Evolutionary conservation across 1,140 invertebrate genomes (phyloP).

Genomic region (Papilio glaucus): DNA sequence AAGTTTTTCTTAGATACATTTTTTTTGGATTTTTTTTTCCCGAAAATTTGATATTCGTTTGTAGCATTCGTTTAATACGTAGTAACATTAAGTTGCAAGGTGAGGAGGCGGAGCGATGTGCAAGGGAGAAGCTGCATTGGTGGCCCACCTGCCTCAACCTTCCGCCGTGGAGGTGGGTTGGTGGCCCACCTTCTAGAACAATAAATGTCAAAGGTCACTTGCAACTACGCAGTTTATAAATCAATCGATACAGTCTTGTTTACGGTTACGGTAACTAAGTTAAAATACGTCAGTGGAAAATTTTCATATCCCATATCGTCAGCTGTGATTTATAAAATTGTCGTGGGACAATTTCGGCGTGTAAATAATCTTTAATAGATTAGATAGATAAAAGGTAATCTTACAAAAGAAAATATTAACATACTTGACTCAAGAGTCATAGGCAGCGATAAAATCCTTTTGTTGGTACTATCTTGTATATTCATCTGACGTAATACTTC

Average conservation of each 20-base stretch:
- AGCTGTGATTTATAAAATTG: background rate
- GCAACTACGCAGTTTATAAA: constrained; percentile 27
- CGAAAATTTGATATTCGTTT: background rate
- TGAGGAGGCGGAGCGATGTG: constrained; percentile 16
- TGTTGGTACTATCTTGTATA: too few relatives aligned
- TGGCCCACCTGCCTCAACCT: constrained; percentile 25
- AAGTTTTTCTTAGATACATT: background rate
- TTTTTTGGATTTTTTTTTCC: background rate
- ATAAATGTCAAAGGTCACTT: constrained; percentile 28
- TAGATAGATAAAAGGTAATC: too few relatives aligned
- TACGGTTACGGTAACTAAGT: background rate
- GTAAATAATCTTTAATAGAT: too few relatives aligned
- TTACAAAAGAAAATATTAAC: too few relatives aligned
- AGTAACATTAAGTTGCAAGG: constrained; percentile 16
- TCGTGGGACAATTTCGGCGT: too few relatives aligned
- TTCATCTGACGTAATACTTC: too few relatives aligned
- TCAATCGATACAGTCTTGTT: constrained; percentile 9
- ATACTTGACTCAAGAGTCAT: too few relatives aligned
- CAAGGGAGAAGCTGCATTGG: constrained; percentile 12
- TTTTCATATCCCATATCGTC: background rate
- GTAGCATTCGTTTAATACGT: background rate
- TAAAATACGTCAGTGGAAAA: background rate
- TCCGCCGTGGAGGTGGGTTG: constrained; percentile 7
- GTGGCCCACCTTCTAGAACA: constrained; percentile 14
- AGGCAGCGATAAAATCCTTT: too few relatives aligned